A percentile compares a stretch with the other conserved stretches of the same genome.
Conservation (phyloP, 1,140 invertebrate genomes). For the Drosophila trapezifrons region DNA sequence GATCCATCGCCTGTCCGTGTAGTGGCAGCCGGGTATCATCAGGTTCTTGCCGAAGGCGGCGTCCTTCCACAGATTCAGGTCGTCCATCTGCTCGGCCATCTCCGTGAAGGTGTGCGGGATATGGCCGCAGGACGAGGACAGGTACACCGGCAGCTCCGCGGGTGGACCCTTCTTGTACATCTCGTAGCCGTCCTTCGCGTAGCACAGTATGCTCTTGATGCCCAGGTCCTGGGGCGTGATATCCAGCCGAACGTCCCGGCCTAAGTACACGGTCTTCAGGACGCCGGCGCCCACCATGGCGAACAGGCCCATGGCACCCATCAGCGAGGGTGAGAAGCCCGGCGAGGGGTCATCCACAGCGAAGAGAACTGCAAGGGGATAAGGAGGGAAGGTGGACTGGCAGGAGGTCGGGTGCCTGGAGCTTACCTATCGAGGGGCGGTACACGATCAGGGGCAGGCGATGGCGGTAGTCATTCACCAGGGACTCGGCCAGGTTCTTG, state of each 20-base stretch:
- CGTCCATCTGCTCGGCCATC: constrained; percentile 57
- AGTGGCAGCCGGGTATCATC: constrained; percentile 51
- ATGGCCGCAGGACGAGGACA: constrained; percentile 50
- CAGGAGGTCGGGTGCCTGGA: accelerated
- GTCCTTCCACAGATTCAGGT: constrained; percentile 32
- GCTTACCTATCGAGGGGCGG: constrained; percentile 92
- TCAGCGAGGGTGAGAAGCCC: constrained; percentile 68
- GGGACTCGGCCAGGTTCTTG: constrained; percentile 91
- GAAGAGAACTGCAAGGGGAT: constrained; percentile 53
- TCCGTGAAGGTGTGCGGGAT: constrained; percentile 51
- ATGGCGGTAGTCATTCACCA: constrained; percentile 88
- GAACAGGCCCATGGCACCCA: constrained; percentile 77
- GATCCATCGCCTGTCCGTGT: constrained; percentile 55
- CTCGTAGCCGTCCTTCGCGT: constrained; percentile 33
- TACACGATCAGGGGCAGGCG: constrained; percentile 92
- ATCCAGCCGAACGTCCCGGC: constrained; percentile 45
- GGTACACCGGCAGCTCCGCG: constrained; percentile 56
- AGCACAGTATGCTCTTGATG: constrained; percentile 62
- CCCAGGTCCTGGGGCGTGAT: constrained; percentile 71
- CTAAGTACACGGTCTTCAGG: constrained; percentile 68
- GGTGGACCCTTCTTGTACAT: constrained; percentile 37
- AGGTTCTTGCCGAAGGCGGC: constrained; percentile 64
- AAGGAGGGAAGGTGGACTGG: neutral
- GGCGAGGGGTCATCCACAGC: constrained; percentile 64
- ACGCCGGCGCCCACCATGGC: constrained; percentile 65